These are phyloP conservation scores for Euphydryas editha DNA, from an alignment of 2,888 invertebrate genomes.

Conservation along the genomic window DNA sequence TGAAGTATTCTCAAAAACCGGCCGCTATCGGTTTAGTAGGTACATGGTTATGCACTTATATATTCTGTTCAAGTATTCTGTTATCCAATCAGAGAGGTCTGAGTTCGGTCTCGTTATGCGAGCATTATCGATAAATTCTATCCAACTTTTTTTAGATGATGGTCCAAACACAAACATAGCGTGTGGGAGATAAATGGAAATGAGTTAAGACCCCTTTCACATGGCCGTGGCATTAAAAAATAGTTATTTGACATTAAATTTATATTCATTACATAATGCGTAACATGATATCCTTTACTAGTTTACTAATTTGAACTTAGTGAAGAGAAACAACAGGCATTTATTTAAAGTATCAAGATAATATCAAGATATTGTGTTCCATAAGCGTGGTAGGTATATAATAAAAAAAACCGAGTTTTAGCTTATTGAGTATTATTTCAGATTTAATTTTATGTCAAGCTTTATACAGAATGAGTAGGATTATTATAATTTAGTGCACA, in stretches of 20 bases:
- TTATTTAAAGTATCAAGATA: too few species aligned
- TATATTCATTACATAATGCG: background rate
- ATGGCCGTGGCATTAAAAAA: background rate
- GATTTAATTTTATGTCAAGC: background rate
- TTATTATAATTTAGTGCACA: slow-evolving; percentile 15
- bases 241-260: background rate
- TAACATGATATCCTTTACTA: background rate
- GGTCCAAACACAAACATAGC: slow-evolving; percentile 47
- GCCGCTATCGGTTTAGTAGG: slow-evolving; percentile 38
- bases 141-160: slow-evolving; percentile 55
- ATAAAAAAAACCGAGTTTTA: background rate
- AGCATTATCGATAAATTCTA: slow-evolving; percentile 63
- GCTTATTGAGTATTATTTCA: slow-evolving; percentile 3
- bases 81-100: slow-evolving; percentile 53
- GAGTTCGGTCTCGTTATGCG: slow-evolving; percentile 50
- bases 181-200: slow-evolving; percentile 48
- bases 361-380: too few species aligned
- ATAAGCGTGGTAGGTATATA: background rate
- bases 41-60: slow-evolving; percentile 56
- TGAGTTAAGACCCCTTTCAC: slow-evolving; percentile 40
- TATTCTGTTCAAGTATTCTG: slow-evolving; percentile 47
- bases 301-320: too few species aligned
- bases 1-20: slow-evolving; percentile 36
- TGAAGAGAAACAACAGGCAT: background rate
- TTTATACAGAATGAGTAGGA: slow-evolving; percentile 1